phyloP scores from a whole-genome alignment of 2,888 invertebrate genomes.

The Callosobruchus maculatus region DNA sequence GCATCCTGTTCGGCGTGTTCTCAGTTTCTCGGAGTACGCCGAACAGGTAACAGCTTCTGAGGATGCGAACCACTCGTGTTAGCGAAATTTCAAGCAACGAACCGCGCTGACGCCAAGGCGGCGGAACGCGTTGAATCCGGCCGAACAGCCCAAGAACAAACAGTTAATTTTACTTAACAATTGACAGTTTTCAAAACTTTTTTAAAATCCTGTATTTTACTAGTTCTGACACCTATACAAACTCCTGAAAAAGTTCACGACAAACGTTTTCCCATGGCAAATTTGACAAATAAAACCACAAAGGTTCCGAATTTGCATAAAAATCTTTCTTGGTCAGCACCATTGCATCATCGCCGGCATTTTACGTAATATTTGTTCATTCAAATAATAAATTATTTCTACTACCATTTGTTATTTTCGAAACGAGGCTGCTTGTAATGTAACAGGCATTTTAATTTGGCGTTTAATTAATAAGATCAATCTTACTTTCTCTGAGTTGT shows the following conservation, averaged over 20 bases:
- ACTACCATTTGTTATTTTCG: not conserved
- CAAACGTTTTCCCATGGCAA: not conserved
- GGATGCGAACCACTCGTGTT: no score
- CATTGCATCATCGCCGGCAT: not conserved
- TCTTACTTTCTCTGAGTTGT: not conserved
- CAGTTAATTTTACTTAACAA: no score
- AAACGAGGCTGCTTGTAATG: not conserved
- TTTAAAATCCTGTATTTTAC: no score
- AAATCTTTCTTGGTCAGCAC: not conserved
- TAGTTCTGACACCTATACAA: not conserved
- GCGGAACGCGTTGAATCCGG: no score
- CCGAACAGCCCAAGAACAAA: no score
- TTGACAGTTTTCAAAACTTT: no score
- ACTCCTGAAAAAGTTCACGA: not conserved
- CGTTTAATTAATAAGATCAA: not conserved
- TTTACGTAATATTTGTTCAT: not conserved
- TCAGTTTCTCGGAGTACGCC: no score
- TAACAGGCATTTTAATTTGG: not conserved
- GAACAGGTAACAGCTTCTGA: no score
- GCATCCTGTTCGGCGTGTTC: no score
- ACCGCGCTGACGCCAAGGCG: no score
- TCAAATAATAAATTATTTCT: not conserved
- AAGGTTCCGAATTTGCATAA: not conserved
- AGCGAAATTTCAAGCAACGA: no score
- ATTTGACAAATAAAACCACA: not conserved